Percentiles rank a stretch among this genome's conserved stretches.
Conservation (phyloP, 2,797 vertebrate species). For the Crax fasciolata region DNA sequence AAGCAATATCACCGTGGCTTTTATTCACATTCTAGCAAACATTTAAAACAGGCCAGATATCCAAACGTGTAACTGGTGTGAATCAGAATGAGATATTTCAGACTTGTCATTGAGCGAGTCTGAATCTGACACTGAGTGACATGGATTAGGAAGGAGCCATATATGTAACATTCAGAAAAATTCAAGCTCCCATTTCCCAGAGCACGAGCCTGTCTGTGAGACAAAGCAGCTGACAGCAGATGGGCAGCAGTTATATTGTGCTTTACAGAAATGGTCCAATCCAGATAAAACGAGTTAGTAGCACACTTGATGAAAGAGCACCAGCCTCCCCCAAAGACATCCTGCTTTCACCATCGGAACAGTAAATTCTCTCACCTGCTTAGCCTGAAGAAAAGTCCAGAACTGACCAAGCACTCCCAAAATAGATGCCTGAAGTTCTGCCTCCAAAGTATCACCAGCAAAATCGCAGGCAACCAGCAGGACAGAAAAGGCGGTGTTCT, state of each 20-base stretch:
- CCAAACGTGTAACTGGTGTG: background rate
- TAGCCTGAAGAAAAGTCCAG: constrained; percentile 85
- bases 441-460: constrained; percentile 79
- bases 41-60: background rate
- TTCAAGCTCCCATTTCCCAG: background rate
- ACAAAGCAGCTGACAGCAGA: background rate
- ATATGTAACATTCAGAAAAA: background rate
- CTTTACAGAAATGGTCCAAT: background rate
- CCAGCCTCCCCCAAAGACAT: background rate
- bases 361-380: constrained; percentile 85
- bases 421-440: constrained; percentile 73
- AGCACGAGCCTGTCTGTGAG: fast-evolving
- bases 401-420: constrained; percentile 83
- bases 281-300: background rate
- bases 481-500: constrained; percentile 85
- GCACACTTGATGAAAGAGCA: background rate
- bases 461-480: constrained; percentile 82
- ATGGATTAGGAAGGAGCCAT: background rate
- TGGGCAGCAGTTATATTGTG: background rate
- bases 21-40: background rate
- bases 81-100: background rate
- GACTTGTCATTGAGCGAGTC: background rate
- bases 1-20: background rate
- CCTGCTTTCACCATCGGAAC: background rate
- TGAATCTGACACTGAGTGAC: background rate